These are phyloP conservation scores for Teinopalpus imperialis DNA, from an alignment of 2,888 invertebrate genomes.

Conservation along the genomic window DNA sequence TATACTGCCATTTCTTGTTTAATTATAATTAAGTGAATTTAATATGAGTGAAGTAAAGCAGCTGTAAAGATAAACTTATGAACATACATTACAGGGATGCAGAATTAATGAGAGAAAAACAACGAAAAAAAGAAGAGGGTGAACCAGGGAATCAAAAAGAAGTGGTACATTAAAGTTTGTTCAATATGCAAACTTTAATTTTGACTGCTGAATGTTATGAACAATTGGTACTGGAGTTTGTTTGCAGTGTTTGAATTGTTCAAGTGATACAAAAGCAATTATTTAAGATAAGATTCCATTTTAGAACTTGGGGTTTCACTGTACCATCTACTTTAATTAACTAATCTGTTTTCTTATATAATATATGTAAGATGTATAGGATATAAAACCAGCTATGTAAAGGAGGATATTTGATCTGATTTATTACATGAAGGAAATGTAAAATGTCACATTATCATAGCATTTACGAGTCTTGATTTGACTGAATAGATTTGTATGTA, in stretches of 20 bases:
- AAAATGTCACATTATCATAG: constrained; percentile 49
- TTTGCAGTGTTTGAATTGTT: constrained; percentile 49
- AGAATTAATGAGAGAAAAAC: constrained; percentile 93
- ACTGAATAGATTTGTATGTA: constrained; percentile 72
- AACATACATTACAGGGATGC: constrained; percentile 86
- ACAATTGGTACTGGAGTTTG: constrained; percentile 51
- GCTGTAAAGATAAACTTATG: no score
- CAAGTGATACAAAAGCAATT: constrained; percentile 57
- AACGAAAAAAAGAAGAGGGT: no score
- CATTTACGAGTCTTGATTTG: constrained; percentile 68
- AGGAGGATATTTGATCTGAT: constrained; percentile 49
- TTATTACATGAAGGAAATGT: constrained; percentile 37
- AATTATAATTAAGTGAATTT: no score
- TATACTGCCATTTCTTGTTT: no score
- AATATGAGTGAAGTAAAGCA: no score
- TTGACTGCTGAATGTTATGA: constrained; percentile 45
- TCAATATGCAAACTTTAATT: constrained; percentile 31
- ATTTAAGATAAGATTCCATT: constrained; percentile 34
- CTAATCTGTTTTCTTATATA: constrained; percentile 47
- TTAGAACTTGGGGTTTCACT: constrained; percentile 12
- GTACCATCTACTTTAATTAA: constrained; percentile 29
- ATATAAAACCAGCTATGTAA: constrained; percentile 36
- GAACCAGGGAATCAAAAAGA: no score
- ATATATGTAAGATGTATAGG: constrained; percentile 34
- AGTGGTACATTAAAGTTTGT: constrained; percentile 54